A percentile compares a stretch with the other conserved stretches of the same genome.
phyloP scores from a whole-genome alignment of 2,797 vertebrate genomes.

The Rhynchotus rufescens region DNA sequence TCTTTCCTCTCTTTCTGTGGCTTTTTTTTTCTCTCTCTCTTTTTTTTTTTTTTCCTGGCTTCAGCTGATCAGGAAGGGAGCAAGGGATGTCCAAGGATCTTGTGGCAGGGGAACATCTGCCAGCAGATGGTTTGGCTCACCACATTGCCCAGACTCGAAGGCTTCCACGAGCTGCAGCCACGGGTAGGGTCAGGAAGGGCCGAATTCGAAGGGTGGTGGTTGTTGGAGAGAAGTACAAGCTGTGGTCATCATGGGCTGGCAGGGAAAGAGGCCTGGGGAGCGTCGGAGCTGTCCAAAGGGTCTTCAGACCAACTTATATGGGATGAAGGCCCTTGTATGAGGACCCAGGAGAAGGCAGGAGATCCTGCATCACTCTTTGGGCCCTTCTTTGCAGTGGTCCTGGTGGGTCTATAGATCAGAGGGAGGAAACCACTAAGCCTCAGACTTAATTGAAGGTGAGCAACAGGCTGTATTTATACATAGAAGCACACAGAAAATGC shows the following conservation, averaged over 20 bases:
- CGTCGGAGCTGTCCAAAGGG: neutral
- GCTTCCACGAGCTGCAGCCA: neutral
- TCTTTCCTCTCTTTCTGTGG: neutral
- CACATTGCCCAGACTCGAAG: too few relatives aligned
- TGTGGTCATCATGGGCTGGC: neutral
- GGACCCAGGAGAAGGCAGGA: neutral
- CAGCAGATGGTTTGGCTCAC: too few relatives aligned
- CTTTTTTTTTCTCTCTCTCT: neutral
- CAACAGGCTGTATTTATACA: neutral
- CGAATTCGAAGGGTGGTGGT: neutral
- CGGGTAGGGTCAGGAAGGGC: neutral
- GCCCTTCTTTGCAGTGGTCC: neutral
- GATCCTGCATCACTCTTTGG: neutral
- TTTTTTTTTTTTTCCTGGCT: neutral
- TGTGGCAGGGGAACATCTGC: neutral
- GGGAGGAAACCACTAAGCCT: neutral
- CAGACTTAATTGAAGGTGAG: neutral
- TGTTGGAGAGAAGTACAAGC: neutral
- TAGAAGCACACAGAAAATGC: neutral
- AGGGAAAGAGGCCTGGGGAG: neutral
- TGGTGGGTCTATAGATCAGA: neutral
- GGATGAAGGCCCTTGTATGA: fast-evolving
- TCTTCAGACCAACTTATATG: neutral
- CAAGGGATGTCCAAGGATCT: fast-evolving
- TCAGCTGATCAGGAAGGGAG: neutral